Percentiles rank a stretch among this genome's conserved stretches.
These are phyloP conservation scores for Scolopax rusticola DNA, from an alignment of 2,797 vertebrate genomes.

Conservation along the genomic window DNA sequence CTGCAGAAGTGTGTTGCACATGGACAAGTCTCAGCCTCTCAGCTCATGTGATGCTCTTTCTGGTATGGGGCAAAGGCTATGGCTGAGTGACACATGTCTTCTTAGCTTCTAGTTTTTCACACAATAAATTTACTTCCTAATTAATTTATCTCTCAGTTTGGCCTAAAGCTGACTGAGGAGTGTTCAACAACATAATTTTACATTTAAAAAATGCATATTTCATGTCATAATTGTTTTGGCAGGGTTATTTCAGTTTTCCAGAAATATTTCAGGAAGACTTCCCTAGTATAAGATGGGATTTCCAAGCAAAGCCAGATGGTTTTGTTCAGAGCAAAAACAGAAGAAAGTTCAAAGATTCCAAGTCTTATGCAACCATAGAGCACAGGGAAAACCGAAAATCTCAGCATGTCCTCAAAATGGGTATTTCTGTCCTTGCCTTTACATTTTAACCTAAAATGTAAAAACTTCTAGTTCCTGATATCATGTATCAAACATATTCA, in stretches of 20 bases:
- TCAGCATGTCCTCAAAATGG: background rate
- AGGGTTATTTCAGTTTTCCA: background rate
- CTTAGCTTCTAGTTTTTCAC: background rate
- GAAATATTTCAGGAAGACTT: background rate
- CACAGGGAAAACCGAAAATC: background rate
- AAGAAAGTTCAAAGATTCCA: background rate
- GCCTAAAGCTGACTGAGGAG: background rate
- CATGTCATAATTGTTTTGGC: background rate
- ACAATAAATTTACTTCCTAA: background rate
- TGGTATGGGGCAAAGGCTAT: background rate
- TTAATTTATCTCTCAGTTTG: background rate
- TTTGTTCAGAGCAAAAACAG: background rate
- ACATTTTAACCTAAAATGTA: background rate
- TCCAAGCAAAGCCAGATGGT: background rate
- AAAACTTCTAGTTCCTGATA: background rate
- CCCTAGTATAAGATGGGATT: background rate
- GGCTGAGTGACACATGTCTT: background rate
- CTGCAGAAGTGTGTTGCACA: background rate
- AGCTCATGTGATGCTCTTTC: background rate
- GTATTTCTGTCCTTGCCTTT: constrained; percentile 1
- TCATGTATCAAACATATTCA: background rate
- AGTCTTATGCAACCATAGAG: background rate
- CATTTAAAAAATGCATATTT: background rate
- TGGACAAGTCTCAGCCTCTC: background rate
- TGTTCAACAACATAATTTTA: background rate